Evolutionary conservation across 1,140 invertebrate species (phyloP).

Genomic region (Metopolophium dirhodum): DNA sequence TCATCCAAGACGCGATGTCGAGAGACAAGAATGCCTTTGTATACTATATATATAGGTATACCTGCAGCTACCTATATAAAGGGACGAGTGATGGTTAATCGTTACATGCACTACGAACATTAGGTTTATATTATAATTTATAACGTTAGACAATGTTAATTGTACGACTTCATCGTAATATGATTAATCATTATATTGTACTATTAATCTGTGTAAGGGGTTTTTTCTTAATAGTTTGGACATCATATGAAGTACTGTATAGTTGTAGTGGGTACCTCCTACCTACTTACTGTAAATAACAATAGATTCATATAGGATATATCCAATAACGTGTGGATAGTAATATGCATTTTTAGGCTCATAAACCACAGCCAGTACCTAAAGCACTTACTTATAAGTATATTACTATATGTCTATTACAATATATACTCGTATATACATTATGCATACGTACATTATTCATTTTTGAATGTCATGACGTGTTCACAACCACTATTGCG

Average conservation of each 20-base stretch:
- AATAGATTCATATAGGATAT: background rate
- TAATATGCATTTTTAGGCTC: background rate
- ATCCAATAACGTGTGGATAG: background rate
- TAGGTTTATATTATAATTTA: conserved; percentile 7
- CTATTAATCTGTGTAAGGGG: background rate
- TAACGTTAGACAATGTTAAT: conserved; percentile 19
- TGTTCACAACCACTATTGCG: background rate
- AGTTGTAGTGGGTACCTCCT: background rate
- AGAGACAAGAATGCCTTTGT: background rate
- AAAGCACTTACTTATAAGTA: background rate
- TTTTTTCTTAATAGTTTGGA: conserved; percentile 1
- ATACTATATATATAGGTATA: background rate
- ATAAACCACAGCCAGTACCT: background rate
- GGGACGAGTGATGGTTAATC: background rate
- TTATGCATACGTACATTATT: background rate
- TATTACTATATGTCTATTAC: background rate
- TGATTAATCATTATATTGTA: conserved; percentile 1
- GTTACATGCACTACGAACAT: background rate
- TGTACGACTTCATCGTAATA: background rate
- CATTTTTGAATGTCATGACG: background rate
- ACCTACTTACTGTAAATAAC: background rate
- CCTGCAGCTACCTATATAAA: background rate
- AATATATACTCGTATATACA: background rate
- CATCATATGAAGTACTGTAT: background rate
- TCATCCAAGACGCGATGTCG: background rate